Evolutionary conservation across 2,888 invertebrate species (phyloP).

Genomic region (Epinotia ramella): DNA sequence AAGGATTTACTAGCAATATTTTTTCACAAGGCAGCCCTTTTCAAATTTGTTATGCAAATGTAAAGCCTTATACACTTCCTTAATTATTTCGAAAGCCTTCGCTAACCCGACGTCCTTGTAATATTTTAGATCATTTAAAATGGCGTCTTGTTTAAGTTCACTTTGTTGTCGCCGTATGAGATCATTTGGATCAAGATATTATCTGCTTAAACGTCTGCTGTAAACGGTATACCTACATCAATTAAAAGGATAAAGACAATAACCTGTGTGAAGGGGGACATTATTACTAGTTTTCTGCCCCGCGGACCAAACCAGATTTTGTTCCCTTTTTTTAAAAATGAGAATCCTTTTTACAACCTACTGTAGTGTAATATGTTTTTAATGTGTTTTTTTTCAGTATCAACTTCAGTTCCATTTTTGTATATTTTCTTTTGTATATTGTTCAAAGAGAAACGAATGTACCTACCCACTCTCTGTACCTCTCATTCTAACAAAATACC

Average conservation of each 20-base stretch:
- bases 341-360: too few species aligned
- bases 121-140: conserved; percentile 79
- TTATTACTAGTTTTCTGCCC: neutral
- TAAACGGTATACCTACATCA: neutral
- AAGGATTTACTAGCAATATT: conserved; percentile 71
- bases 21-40: conserved; percentile 63
- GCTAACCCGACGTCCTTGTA: conserved; percentile 68
- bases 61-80: conserved; percentile 76
- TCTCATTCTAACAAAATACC: too few species aligned
- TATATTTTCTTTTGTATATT: too few species aligned
- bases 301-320: neutral
- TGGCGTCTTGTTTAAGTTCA: conserved; percentile 66
- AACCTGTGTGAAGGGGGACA: neutral
- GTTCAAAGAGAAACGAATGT: too few species aligned
- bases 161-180: conserved; percentile 57
- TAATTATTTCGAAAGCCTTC: conserved; percentile 76
- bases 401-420: too few species aligned
- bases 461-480: too few species aligned
- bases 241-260: neutral
- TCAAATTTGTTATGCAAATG: conserved; percentile 78
- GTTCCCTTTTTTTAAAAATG: neutral
- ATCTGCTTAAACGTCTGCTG: neutral
- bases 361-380: too few species aligned
- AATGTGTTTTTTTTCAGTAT: too few species aligned
- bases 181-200: conserved; percentile 29